Evolutionary conservation across 2,888 invertebrate genomes (phyloP).

Genomic region (Caenorhabditis wallacei): DNA sequence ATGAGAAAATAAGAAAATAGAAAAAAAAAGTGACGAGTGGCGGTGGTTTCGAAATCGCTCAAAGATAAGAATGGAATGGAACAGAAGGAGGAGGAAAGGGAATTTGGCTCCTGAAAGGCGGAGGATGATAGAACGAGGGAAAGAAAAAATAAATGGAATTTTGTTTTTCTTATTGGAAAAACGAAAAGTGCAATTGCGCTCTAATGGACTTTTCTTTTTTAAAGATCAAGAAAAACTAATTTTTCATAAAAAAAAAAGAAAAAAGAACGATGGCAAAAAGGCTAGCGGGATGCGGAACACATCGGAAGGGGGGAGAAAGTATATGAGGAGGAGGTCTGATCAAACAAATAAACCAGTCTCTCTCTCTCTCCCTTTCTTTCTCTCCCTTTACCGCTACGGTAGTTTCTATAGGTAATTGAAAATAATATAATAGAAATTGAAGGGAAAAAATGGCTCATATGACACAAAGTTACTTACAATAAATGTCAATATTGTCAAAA

Average conservation of each 20-base stretch:
- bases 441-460: neutral
- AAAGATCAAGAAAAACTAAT: neutral
- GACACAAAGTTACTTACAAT: too few relatives aligned
- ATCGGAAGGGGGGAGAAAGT: neutral
- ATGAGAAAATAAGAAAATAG: neutral
- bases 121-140: neutral
- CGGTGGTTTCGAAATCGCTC: conserved; percentile 1
- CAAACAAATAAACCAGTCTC: conserved; percentile 59
- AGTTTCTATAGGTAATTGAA: conserved; percentile 14
- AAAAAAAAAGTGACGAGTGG: neutral
- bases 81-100: too few relatives aligned
- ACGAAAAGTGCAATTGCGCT: too few relatives aligned
- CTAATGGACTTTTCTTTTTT: neutral
- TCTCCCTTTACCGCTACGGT: conserved; percentile 30
- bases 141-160: neutral
- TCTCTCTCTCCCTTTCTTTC: too few relatives aligned
- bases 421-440: conserved; percentile 7
- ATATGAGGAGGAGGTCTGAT: conserved; percentile 25
- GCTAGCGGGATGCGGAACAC: neutral
- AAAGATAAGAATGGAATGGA: neutral
- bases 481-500: too few relatives aligned
- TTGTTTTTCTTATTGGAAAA: too few relatives aligned
- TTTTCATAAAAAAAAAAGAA: too few relatives aligned
- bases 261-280: too few relatives aligned
- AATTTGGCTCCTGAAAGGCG: conserved; percentile 3